Conservation (phyloP, 2,797 vertebrate genomes). For the Pygocentrus nattereri region DNA sequence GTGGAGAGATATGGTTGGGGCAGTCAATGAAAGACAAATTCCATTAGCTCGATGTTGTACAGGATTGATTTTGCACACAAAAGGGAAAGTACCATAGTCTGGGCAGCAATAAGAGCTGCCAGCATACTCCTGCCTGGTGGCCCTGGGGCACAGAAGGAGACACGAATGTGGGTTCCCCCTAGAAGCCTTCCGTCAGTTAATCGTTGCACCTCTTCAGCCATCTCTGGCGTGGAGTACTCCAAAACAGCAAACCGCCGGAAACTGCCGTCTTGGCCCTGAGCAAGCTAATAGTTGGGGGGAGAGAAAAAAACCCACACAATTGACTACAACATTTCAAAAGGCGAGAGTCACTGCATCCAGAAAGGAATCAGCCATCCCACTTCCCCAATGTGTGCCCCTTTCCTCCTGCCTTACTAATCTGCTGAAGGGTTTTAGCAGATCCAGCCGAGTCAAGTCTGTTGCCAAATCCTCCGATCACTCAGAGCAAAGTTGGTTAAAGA, state of each 20-base stretch:
- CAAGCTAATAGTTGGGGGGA: conserved; percentile 82
- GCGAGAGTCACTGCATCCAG: too few relatives aligned
- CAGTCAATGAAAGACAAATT: neutral
- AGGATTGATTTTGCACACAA: neutral
- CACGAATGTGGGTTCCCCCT: conserved; percentile 81
- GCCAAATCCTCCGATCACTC: too few relatives aligned
- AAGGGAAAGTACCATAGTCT: conserved; percentile 83
- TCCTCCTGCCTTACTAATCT: too few relatives aligned
- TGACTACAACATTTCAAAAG: too few relatives aligned
- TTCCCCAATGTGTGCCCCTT: too few relatives aligned
- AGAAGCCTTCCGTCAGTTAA: conserved; percentile 78
- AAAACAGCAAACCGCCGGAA: conserved; percentile 92
- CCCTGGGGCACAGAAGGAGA: conserved; percentile 94
- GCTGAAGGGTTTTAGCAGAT: neutral
- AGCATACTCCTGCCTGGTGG: conserved; percentile 93
- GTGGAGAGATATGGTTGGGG: conserved; percentile 1
- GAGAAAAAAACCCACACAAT: rapidly evolving
- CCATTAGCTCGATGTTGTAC: neutral
- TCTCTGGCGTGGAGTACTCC: conserved; percentile 85
- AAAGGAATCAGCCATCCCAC: too few relatives aligned
- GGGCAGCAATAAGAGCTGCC: conserved; percentile 92
- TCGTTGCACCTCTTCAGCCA: conserved; percentile 85
- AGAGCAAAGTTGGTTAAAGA: too few relatives aligned
- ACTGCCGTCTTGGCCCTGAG: conserved; percentile 91
- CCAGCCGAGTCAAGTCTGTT: too few relatives aligned